Evolutionary conservation across 2,113 vertebrate genomes (phyloP).

Genomic region (Todiramphus saurophagus): DNA sequence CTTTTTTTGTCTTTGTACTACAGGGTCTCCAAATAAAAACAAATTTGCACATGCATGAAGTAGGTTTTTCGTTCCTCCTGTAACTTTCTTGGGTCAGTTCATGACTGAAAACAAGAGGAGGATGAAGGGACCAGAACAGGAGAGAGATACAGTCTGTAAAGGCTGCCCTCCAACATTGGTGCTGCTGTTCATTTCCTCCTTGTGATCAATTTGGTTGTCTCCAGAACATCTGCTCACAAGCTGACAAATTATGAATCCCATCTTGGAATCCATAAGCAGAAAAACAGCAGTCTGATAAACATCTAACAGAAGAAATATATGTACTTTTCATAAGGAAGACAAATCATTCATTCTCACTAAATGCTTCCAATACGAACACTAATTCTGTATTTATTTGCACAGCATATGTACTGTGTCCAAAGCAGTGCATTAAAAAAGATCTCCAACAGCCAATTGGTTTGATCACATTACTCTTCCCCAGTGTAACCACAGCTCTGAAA

Average conservation of each 20-base stretch:
- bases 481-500: slow-evolving; percentile 53
- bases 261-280: slow-evolving; percentile 71
- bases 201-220: slow-evolving; percentile 64
- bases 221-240: slow-evolving; percentile 66
- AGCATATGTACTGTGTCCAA: slow-evolving; percentile 73
- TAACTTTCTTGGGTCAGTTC: background rate
- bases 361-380: slow-evolving; percentile 72
- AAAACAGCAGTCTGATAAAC: slow-evolving; percentile 70
- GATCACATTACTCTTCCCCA: slow-evolving; percentile 62
- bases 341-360: slow-evolving; percentile 76
- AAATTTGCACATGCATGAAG: background rate
- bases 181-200: slow-evolving; percentile 38
- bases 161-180: slow-evolving; percentile 12
- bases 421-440: slow-evolving; percentile 72
- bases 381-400: slow-evolving; percentile 74
- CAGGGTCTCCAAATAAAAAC: background rate
- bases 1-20: background rate
- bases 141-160: slow-evolving; percentile 41
- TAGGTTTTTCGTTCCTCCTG: background rate
- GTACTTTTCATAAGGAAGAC: slow-evolving; percentile 76
- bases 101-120: background rate
- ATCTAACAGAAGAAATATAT: slow-evolving; percentile 68
- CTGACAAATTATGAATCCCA: slow-evolving; percentile 70
- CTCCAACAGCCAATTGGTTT: slow-evolving; percentile 62
- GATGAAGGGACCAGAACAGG: background rate